Conservation (phyloP, 2,888 invertebrate genomes). For the Napeogenes sylphis region DNA sequence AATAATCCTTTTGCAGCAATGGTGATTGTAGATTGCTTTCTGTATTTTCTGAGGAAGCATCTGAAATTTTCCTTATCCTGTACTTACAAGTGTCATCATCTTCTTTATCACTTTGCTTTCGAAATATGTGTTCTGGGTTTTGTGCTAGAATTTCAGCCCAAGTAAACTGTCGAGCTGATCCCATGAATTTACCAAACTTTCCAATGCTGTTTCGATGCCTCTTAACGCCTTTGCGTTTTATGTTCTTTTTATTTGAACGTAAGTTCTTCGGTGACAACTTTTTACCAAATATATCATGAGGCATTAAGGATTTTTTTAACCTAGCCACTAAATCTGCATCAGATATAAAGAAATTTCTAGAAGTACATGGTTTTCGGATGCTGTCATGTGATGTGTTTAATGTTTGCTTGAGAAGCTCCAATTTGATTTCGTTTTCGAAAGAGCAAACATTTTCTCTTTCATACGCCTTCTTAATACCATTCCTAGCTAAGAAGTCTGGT, state of each 20-base stretch:
- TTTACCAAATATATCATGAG: conserved; percentile 69
- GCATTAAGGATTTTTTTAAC: conserved; percentile 71
- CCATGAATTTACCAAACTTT: conserved; percentile 74
- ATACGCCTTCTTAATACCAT: conserved; percentile 62
- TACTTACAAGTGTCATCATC: conserved; percentile 61
- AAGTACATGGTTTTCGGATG: conserved; percentile 64
- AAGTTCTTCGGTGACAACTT: conserved; percentile 80
- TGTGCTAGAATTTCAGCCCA: conserved; percentile 83
- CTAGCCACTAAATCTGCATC: conserved; percentile 68
- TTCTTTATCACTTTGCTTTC: conserved; percentile 64
- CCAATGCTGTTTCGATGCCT: conserved; percentile 67
- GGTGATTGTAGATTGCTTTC: conserved; percentile 58
- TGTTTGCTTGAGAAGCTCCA: conserved; percentile 65
- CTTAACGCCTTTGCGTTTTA: conserved; percentile 67
- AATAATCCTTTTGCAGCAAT: conserved; percentile 64
- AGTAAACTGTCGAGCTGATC: conserved; percentile 76
- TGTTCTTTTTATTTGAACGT: conserved; percentile 76
- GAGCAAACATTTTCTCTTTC: conserved; percentile 68
- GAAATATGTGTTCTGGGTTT: conserved; percentile 80
- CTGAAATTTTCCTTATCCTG: conserved; percentile 66
- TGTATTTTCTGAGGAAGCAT: conserved; percentile 56
- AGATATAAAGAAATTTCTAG: conserved; percentile 70
- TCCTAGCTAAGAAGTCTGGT: conserved; percentile 57
- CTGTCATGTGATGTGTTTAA: conserved; percentile 69
- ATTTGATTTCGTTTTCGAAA: conserved; percentile 63